Evolutionary conservation across 37 sponge, comb jelly and placozoan genomes (phyloP).

Genomic region (Oopsacas minuta): DNA sequence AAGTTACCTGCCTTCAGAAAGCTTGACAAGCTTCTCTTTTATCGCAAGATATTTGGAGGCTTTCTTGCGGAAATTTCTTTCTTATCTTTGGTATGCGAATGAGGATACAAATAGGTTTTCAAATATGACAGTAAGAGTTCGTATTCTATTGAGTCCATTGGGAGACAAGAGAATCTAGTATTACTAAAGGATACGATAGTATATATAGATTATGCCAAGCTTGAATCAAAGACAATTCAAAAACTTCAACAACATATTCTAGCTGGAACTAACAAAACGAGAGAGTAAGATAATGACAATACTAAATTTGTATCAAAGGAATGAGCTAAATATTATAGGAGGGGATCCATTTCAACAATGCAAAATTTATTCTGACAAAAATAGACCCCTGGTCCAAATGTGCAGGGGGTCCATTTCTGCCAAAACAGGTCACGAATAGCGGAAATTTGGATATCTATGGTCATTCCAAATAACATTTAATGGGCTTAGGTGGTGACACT

Average conservation of each 20-base stretch:
- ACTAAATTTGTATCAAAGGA: background rate
- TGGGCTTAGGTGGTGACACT: too few species aligned
- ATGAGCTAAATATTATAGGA: background rate
- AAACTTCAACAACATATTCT: background rate
- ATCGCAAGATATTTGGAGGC: background rate
- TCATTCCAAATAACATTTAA: too few species aligned
- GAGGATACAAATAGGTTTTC: background rate
- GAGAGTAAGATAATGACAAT: background rate
- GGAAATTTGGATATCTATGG: too few species aligned
- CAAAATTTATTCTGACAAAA: background rate
- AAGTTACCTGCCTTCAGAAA: background rate
- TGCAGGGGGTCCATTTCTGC: conserved; percentile 1
- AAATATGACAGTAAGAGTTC: background rate
- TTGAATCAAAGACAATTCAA: background rate
- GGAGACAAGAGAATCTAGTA: background rate
- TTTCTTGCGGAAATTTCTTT: background rate
- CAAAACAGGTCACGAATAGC: too few species aligned
- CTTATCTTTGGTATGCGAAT: background rate
- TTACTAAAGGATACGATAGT: background rate
- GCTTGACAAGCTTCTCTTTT: background rate
- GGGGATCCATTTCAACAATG: background rate
- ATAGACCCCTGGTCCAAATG: background rate
- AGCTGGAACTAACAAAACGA: background rate
- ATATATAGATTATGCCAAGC: background rate
- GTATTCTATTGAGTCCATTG: background rate